Conservation (phyloP, 2,113 vertebrate genomes). For the Aphelocoma coerulescens region DNA sequence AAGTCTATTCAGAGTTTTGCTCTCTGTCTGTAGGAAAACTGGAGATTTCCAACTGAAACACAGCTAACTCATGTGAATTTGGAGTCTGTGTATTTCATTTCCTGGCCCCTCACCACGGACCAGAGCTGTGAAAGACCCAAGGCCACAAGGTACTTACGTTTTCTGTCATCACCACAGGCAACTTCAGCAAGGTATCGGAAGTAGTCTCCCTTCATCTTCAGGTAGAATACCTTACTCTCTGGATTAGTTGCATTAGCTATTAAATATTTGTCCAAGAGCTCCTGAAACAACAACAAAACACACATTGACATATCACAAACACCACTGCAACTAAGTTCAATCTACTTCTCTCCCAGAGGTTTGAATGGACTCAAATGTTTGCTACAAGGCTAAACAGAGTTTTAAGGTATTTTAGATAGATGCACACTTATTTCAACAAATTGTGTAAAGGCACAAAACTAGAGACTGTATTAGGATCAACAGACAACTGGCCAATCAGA, state of each 20-base stretch:
- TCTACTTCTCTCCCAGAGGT: neutral
- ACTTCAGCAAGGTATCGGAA: conserved; percentile 98
- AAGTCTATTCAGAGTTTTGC: neutral
- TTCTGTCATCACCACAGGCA: conserved; percentile 80
- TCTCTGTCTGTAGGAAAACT: neutral
- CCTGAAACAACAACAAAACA: conserved; percentile 63
- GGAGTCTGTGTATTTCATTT: neutral
- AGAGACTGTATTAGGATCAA: neutral
- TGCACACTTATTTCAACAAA: neutral
- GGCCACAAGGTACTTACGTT: conserved; percentile 67
- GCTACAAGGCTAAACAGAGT: neutral
- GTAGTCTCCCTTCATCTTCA: conserved; percentile 99
- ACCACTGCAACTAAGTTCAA: neutral
- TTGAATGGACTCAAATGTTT: neutral
- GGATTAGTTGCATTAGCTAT: conserved; percentile 83
- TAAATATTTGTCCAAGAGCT: conserved; percentile 87
- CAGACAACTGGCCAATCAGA: neutral
- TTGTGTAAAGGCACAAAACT: neutral
- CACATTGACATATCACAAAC: neutral
- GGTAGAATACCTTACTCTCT: conserved; percentile 97
- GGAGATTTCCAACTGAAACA: neutral
- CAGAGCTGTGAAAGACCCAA: neutral
- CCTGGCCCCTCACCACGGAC: neutral
- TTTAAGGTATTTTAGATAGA: neutral
- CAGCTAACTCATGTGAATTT: neutral